Evolutionary conservation across 2,888 invertebrate species (phyloP).

Genomic region (Trissonchulus sp.): DNA sequence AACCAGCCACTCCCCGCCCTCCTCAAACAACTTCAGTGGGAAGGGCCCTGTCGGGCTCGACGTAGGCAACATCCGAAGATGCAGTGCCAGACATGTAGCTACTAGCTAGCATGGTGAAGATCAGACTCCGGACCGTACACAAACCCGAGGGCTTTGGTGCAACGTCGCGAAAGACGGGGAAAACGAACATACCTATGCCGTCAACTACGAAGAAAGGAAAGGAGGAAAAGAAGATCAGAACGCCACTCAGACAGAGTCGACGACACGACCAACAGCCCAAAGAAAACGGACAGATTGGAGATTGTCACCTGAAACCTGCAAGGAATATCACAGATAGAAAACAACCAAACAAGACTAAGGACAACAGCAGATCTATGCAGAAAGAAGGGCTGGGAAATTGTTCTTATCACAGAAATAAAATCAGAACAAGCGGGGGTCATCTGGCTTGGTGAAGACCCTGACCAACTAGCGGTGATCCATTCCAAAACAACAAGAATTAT

Average conservation of each 20-base stretch:
- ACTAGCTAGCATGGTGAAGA: neutral
- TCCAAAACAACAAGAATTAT: conserved; percentile 8
- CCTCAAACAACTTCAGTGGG: neutral
- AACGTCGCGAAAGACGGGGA: neutral
- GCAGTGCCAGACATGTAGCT: no score
- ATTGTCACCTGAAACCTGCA: conserved; percentile 17
- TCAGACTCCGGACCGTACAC: neutral
- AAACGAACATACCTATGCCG: no score
- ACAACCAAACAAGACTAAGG: neutral
- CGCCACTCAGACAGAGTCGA: no score
- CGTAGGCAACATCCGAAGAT: no score
- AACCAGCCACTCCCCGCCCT: neutral
- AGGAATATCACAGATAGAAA: conserved; percentile 2
- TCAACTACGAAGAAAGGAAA: no score
- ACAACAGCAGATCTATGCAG: neutral
- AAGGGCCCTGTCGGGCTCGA: conserved; percentile 8
- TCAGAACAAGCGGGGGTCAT: neutral
- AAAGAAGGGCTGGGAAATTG: conserved; percentile 12
- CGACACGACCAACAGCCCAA: neutral
- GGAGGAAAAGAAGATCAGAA: no score
- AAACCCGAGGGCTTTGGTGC: neutral
- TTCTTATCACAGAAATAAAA: neutral
- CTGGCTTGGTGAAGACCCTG: conserved; percentile 8
- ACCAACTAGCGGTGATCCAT: conserved; percentile 11
- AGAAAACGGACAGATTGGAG: neutral